Conservation (phyloP, 2,797 vertebrate genomes). For the Parauchenoglanis punctatus region DNA sequence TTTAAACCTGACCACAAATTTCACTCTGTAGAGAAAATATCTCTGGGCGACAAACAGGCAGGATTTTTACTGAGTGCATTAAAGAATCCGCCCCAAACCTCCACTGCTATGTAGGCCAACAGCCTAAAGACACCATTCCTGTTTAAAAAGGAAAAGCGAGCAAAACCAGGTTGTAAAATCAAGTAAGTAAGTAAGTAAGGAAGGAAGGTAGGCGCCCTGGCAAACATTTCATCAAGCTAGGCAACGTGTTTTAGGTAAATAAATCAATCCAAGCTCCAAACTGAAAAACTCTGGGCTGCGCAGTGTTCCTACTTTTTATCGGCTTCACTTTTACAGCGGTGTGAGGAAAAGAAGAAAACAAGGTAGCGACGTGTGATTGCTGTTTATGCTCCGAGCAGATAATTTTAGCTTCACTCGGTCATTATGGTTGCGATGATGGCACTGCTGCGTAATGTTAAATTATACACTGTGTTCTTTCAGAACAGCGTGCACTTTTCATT, state of each 20-base stretch:
- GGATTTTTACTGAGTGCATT: constrained; percentile 5
- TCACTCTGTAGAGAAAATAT: constrained; percentile 22
- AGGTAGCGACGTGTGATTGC: constrained; percentile 61
- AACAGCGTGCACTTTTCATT: constrained; percentile 66
- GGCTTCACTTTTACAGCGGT: constrained; percentile 20
- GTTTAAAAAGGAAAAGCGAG: not conserved
- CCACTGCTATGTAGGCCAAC: constrained; percentile 9
- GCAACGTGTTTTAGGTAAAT: not conserved
- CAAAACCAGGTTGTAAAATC: constrained; percentile 15
- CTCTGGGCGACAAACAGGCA: constrained; percentile 1
- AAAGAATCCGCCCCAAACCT: constrained; percentile 6
- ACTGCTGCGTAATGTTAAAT: constrained; percentile 58
- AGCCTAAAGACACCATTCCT: not conserved
- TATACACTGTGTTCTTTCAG: constrained; percentile 67
- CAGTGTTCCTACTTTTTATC: constrained; percentile 25
- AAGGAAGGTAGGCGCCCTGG: not conserved
- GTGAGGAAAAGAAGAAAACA: constrained; percentile 44
- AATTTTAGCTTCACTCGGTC: constrained; percentile 71
- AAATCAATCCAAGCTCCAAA: too few species aligned
- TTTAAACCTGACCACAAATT: constrained; percentile 42
- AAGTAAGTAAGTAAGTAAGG: too few species aligned
- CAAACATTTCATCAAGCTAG: not conserved
- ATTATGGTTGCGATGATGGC: constrained; percentile 69
- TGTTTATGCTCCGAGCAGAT: constrained; percentile 67
- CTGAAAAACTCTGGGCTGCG: not conserved